These are phyloP conservation scores for Coryphaenoides rupestris DNA, from an alignment of 2,113 vertebrate species.

Conservation along the genomic window DNA sequence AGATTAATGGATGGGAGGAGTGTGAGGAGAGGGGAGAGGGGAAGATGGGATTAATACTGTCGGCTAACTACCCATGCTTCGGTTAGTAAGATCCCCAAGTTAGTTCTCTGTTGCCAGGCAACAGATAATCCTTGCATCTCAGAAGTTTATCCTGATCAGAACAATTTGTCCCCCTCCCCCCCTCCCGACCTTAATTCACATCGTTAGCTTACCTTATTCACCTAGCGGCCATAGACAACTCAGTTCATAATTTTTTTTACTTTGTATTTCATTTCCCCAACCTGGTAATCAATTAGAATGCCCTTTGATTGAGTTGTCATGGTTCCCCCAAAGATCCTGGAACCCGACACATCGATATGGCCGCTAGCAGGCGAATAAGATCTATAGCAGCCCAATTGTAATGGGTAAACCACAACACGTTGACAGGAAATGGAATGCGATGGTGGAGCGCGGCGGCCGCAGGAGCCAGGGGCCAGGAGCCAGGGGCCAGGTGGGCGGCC, in stretches of 20 bases:
- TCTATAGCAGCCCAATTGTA: background rate
- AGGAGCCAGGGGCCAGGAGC: too few relatives aligned
- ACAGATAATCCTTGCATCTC: conserved; percentile 65
- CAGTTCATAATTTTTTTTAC: background rate
- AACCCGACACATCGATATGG: background rate
- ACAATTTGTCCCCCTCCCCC: background rate
- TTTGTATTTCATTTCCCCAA: background rate
- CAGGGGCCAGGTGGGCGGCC: too few relatives aligned
- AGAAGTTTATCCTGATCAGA: conserved; percentile 74
- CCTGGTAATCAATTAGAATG: background rate
- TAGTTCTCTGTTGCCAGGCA: conserved; percentile 42
- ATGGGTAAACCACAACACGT: background rate
- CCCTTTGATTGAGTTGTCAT: too few relatives aligned
- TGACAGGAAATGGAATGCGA: too few relatives aligned
- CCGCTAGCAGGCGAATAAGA: background rate
- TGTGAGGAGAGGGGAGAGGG: too few relatives aligned
- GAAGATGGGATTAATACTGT: too few relatives aligned
- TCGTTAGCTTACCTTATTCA: conserved; percentile 51
- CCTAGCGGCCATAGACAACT: background rate
- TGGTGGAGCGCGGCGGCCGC: too few relatives aligned
- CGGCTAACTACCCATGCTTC: conserved; percentile 57
- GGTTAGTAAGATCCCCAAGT: conserved; percentile 43
- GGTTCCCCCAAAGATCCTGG: background rate
- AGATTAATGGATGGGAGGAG: too few relatives aligned
- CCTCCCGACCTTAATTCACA: conserved; percentile 9